These are phyloP conservation scores for Xestobium rufovillosum DNA, from an alignment of 2,888 invertebrate species.

Conservation along the genomic window DNA sequence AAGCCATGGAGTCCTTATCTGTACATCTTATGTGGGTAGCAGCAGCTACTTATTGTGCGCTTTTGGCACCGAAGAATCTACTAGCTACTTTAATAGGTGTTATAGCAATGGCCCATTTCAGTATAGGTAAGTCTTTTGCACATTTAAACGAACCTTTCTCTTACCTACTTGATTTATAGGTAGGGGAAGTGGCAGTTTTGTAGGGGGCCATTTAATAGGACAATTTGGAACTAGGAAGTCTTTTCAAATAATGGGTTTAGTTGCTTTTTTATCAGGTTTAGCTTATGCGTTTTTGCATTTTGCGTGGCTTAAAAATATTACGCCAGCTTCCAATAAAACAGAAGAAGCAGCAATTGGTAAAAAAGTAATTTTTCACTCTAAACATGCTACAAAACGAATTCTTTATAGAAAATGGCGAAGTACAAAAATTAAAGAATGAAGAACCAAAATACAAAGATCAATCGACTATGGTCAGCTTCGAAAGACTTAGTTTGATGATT, in stretches of 20 bases:
- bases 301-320: conserved; percentile 62
- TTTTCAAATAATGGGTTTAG: conserved; percentile 70
- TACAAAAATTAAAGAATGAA: conserved; percentile 50
- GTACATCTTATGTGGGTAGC: conserved; percentile 89
- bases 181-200: conserved; percentile 73
- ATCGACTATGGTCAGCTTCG: conserved; percentile 62
- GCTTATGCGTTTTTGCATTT: conserved; percentile 64
- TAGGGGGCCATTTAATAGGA: conserved; percentile 70
- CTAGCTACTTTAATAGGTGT: conserved; percentile 82
- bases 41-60: conserved; percentile 79
- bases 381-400: too few relatives aligned
- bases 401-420: conserved; percentile 45
- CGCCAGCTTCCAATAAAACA: conserved; percentile 40
- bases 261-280: conserved; percentile 64
- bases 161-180: conserved; percentile 44
- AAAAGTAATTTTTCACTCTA: conserved; percentile 10
- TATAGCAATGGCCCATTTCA: conserved; percentile 82
- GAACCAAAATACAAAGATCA: conserved; percentile 62
- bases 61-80: conserved; percentile 74
- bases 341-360: conserved; percentile 44
- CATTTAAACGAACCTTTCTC: conserved; percentile 2
- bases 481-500: conserved; percentile 65
- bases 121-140: conserved; percentile 54
- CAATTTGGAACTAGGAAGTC: conserved; percentile 68
- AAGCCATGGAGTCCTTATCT: conserved; percentile 77